These are phyloP conservation scores for Papilio aristodemus DNA, from an alignment of 1,140 invertebrate genomes.

Conservation along the genomic window DNA sequence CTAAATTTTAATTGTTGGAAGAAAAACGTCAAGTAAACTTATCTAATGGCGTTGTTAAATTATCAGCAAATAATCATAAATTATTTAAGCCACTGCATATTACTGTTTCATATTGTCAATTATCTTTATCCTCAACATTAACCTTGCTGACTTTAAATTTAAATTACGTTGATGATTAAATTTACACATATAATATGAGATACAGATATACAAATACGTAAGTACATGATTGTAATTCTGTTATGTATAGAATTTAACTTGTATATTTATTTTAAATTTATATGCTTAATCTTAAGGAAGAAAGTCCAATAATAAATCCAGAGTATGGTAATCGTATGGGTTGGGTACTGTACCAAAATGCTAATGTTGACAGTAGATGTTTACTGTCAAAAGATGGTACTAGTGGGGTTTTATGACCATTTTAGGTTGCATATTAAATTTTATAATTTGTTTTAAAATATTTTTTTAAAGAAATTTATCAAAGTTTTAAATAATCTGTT, in stretches of 20 bases:
- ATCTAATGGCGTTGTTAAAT: not conserved
- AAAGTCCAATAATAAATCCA: too few relatives aligned
- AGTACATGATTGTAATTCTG: not conserved
- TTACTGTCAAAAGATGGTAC: too few relatives aligned
- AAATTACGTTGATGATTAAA: not conserved
- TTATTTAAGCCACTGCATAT: constrained; percentile 1
- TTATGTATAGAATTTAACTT: not conserved
- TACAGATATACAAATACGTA: not conserved
- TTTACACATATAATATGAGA: not conserved
- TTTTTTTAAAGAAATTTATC: too few relatives aligned
- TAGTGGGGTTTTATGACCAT: too few relatives aligned
- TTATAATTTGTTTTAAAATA: too few relatives aligned
- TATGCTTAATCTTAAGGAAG: too few relatives aligned
- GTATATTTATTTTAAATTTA: too few relatives aligned
- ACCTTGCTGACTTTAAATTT: not conserved
- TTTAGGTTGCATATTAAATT: too few relatives aligned
- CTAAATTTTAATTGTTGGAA: not conserved
- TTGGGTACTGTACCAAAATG: too few relatives aligned
- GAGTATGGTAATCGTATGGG: too few relatives aligned
- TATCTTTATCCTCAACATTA: constrained; percentile 6
- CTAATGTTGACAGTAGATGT: too few relatives aligned
- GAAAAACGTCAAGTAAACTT: constrained; percentile 3
- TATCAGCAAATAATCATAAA: constrained; percentile 21
- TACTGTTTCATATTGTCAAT: constrained; percentile 2
- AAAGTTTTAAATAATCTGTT: too few relatives aligned